Percentiles rank a stretch among this genome's conserved stretches.
Evolutionary conservation across 2,888 invertebrate genomes (phyloP).

Genomic region (Sinotaia quadrata): DNA sequence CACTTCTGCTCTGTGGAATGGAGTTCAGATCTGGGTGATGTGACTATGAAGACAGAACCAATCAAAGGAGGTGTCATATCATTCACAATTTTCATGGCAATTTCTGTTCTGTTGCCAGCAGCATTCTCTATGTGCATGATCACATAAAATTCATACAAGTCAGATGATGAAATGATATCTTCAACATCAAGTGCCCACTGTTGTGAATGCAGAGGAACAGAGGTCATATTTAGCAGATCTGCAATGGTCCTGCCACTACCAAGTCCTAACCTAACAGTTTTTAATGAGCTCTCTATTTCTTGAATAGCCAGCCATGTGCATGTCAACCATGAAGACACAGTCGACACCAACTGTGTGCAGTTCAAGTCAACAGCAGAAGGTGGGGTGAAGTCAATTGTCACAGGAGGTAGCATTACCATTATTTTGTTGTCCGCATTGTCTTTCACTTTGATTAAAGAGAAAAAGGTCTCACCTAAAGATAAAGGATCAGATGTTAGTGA

Average conservation of each 20-base stretch:
- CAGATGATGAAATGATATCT: neutral
- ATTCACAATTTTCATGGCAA: neutral
- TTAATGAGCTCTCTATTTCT: slow-evolving; percentile 9
- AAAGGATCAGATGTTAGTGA: neutral
- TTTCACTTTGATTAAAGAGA: slow-evolving; percentile 20
- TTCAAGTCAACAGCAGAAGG: slow-evolving; percentile 22
- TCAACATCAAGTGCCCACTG: slow-evolving; percentile 2
- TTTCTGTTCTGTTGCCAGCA: neutral
- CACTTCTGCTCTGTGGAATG: slow-evolving; percentile 4
- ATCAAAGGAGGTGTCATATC: neutral
- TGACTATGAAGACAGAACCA: slow-evolving; percentile 1
- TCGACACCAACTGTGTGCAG: slow-evolving; percentile 23
- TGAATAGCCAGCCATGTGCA: slow-evolving; percentile 21
- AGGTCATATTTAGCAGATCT: slow-evolving; percentile 8
- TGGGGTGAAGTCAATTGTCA: slow-evolving; percentile 29
- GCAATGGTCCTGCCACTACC: slow-evolving; percentile 4
- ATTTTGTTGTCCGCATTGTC: slow-evolving; percentile 35
- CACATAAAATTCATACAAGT: neutral
- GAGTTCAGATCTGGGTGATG: neutral
- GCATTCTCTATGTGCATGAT: neutral
- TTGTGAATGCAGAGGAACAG: neutral
- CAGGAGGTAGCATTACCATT: slow-evolving; percentile 7
- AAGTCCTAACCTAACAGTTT: slow-evolving; percentile 1
- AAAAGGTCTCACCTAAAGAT: slow-evolving; percentile 19
- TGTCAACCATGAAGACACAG: slow-evolving; percentile 1